Evolutionary conservation across 2,113 vertebrate species (phyloP).

Genomic region (Callipepla squamata): DNA sequence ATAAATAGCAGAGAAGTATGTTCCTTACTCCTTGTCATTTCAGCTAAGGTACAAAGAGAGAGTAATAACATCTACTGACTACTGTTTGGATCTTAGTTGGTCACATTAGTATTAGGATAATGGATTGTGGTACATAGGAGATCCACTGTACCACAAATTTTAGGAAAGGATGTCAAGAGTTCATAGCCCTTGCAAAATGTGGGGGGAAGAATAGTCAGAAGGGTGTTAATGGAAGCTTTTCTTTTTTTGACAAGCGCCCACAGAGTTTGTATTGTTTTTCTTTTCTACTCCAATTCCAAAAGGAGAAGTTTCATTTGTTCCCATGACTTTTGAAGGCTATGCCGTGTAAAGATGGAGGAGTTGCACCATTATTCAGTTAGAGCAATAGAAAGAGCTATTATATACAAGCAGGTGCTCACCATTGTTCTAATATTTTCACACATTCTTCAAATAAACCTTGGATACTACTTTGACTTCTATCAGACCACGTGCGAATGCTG

Average conservation of each 20-base stretch:
- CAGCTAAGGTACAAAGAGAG: not conserved
- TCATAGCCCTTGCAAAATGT: not conserved
- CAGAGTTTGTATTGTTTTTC: not conserved
- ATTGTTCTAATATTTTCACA: not conserved
- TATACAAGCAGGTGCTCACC: not conserved
- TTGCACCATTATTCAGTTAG: not conserved
- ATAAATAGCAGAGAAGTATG: not conserved
- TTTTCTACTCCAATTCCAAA: not conserved
- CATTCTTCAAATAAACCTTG: not conserved
- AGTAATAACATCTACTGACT: not conserved
- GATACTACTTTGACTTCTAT: not conserved
- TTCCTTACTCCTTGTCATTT: not conserved
- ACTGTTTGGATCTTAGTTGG: not conserved
- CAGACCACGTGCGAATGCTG: not conserved
- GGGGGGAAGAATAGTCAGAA: not conserved
- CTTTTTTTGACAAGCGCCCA: not conserved
- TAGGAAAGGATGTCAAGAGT: not conserved
- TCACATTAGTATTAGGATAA: not conserved
- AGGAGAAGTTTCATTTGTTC: not conserved
- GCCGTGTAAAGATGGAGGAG: not conserved
- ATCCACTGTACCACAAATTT: not conserved
- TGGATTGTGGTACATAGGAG: not conserved
- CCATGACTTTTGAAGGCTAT: not conserved
- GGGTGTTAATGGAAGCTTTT: not conserved
- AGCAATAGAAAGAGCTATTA: not conserved